Percentiles rank a stretch among this genome's conserved stretches.
Evolutionary conservation across 30 jellyfish, hydroid and myxozoan species (phyloP).

Genomic region (Turritopsis rubra): DNA sequence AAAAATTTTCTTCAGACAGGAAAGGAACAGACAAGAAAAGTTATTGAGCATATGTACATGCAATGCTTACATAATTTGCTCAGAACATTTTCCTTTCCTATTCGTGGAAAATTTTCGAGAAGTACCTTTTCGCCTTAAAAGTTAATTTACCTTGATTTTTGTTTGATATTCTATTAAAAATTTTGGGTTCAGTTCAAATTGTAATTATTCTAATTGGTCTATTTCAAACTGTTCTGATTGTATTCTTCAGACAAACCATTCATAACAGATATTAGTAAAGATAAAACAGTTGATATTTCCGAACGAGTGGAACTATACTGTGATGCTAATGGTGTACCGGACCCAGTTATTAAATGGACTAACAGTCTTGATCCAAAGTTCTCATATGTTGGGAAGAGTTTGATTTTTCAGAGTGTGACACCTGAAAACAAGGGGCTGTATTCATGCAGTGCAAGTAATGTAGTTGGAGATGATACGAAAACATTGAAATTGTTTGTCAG

Average conservation of each 20-base stretch:
- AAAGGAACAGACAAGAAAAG: no score
- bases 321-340: constrained; percentile 81
- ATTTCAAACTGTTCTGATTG: no score
- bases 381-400: constrained; percentile 25
- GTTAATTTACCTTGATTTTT: no score
- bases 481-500: constrained; percentile 40
- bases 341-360: constrained; percentile 67
- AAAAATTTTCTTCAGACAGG: not conserved
- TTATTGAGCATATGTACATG: no score
- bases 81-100: no score
- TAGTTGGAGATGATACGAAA: constrained; percentile 49
- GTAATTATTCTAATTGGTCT: no score
- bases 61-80: no score
- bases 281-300: constrained; percentile 45
- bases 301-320: constrained; percentile 49
- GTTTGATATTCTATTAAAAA: no score
- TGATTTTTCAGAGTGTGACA: constrained; percentile 40
- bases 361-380: constrained; percentile 17
- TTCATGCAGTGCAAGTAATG: constrained; percentile 65
- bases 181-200: no score
- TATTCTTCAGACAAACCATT: constrained; percentile 48
- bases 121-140: no score
- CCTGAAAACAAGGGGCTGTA: constrained; percentile 59
- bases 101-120: no score
- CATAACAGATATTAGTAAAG: constrained; percentile 38